Evolutionary conservation across 2,888 invertebrate species (phyloP), one percentile per base, ranked within the genome.

Genomic region (Lysandra bellargus): DNA sequence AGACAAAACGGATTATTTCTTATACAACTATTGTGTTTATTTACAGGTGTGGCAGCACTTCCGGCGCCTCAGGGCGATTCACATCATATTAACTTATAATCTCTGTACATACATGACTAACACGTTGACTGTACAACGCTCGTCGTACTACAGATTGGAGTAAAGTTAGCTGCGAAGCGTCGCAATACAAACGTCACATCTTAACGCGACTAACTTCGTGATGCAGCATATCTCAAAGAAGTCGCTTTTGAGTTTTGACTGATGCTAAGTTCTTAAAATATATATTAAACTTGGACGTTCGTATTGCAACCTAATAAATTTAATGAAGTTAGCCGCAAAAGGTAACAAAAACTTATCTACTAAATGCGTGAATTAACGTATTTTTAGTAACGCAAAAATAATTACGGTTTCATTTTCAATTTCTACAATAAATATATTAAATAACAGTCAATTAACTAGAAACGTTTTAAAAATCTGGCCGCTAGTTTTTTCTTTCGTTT

Each of bases 51-150:
- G 17, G 84, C 85, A 2, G 69, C 82, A 37, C 72, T 80, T 60
- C 60, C 75, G 61, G 76, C 81, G 9, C 57, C 80, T 12, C 79
- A 37, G 75, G 40, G 72, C 64, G 80, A 79, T 49, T 77, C 79
- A 2, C 78, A 74, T 9, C 81, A 82, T 80, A 30, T 84, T 78
- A 78, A 83, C 78, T 85, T 85, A 84, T 85, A 85, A 81, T 80
- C 79, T 80, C 78, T 77, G 81, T 79, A 69, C 76, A 76, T 49
- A 76, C 33, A 53, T 33, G 57, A 76, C 57, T 69, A 17, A 69
- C 33, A 30, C 30, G 14, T 69, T 69, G 69, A 69, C 69, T 69
- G 33, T 69, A 69, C 69, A 69, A 69, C 69, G 33, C 23, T 9
- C 61, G 69, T 17, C 33, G 69, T 37, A 37, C 69, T 69, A 17